Conservation (phyloP, 2,113 vertebrate genomes). For the Otolemur garnettii region DNA sequence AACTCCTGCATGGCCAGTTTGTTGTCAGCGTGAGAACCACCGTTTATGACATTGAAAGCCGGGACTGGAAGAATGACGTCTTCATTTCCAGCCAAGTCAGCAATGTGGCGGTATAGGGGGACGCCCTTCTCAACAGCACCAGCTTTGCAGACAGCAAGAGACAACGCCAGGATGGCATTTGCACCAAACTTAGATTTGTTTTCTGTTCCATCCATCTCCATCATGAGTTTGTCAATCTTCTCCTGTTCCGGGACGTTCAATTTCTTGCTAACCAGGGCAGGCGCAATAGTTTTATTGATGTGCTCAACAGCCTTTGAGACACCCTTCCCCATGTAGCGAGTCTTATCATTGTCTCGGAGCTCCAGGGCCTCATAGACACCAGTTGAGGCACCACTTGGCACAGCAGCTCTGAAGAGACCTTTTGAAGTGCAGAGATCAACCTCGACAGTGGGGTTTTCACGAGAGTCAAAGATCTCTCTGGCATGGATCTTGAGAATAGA, state of each 20-base stretch:
- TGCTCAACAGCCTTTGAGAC: constrained; percentile 99
- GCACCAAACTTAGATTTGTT: constrained; percentile 94
- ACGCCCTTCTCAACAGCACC: constrained; percentile 98
- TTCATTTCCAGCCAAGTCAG: constrained; percentile 95
- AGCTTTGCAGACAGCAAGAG: constrained; percentile 98
- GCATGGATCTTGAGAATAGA: constrained; percentile 94
- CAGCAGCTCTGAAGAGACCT: constrained; percentile 98
- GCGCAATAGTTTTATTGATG: constrained; percentile 99
- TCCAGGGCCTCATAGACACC: constrained; percentile 99
- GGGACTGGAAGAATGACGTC: constrained; percentile 98
- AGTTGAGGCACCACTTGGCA: constrained; percentile 98
- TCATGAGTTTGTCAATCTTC: too few relatives aligned
- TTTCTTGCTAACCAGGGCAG: constrained; percentile 97
- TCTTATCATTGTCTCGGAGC: constrained; percentile 99
- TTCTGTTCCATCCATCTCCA: too few relatives aligned
- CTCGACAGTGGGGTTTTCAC: constrained; percentile 98
- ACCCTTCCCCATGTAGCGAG: constrained; percentile 98
- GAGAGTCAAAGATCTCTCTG: constrained; percentile 98
- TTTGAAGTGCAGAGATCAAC: constrained; percentile 96
- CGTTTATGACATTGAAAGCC: constrained; percentile 98
- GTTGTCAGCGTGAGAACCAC: constrained; percentile 97
- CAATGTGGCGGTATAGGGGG: constrained; percentile 97
- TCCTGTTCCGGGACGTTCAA: too few relatives aligned
- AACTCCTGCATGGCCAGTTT: constrained; percentile 99
- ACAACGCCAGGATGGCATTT: constrained; percentile 98